Percentiles rank a stretch among this genome's conserved stretches.
These are phyloP conservation scores for Melanargia galathea DNA, from an alignment of 2,888 invertebrate species.

Conservation along the genomic window DNA sequence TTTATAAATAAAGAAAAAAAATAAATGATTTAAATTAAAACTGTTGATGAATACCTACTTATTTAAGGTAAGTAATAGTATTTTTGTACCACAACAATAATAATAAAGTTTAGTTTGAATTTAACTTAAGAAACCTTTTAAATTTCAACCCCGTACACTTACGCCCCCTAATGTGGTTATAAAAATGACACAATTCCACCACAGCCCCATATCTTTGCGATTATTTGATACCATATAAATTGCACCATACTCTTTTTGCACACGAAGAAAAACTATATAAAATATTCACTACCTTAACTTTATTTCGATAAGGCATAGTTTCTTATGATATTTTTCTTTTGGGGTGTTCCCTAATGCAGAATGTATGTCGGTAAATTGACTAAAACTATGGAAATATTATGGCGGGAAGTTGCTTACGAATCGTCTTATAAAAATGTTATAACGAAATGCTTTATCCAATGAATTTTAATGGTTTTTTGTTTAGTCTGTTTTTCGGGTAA, in stretches of 20 bases:
- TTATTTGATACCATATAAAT: conserved; percentile 60
- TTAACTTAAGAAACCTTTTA: conserved; percentile 40
- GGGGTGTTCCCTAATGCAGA: conserved; percentile 9
- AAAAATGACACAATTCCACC: conserved; percentile 66
- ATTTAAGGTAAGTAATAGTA: too few species aligned
- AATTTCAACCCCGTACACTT: conserved; percentile 56
- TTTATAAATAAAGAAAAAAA: too few species aligned
- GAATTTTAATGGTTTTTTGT: conserved; percentile 65
- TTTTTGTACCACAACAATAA: not conserved
- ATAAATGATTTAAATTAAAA: too few species aligned
- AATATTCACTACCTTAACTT: conserved; percentile 15
- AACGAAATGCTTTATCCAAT: conserved; percentile 49
- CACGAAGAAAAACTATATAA: conserved; percentile 7
- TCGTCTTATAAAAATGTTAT: conserved; percentile 62
- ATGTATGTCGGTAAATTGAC: conserved; percentile 35
- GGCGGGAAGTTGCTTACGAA: conserved; percentile 74
- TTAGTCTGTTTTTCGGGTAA: conserved; percentile 34
- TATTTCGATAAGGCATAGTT: conserved; percentile 28
- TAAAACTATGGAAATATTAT: conserved; percentile 74
- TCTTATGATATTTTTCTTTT: conserved; percentile 1
- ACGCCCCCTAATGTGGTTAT: conserved; percentile 59
- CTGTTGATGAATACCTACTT: too few species aligned
- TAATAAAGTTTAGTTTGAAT: conserved; percentile 18
- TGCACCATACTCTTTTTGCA: conserved; percentile 5
- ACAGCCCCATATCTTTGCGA: conserved; percentile 60